phyloP scores from a whole-genome alignment of 2,888 invertebrate species.

The Mythimna albipuncta region DNA sequence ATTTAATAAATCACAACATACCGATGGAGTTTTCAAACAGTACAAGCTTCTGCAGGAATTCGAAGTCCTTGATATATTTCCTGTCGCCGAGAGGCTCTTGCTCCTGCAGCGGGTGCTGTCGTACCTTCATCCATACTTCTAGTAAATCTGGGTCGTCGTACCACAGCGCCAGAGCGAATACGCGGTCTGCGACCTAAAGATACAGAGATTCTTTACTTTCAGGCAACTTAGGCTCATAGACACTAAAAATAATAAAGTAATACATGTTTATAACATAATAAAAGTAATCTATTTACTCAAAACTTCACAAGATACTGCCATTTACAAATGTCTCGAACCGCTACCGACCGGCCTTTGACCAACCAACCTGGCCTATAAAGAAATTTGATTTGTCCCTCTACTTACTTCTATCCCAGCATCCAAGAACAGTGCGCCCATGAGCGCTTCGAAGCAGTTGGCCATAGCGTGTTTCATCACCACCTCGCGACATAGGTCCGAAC shows the following conservation, averaged over 20 bases:
- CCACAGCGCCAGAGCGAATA: constrained; percentile 95
- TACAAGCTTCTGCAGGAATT: constrained; percentile 95
- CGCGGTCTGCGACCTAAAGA: constrained; percentile 94
- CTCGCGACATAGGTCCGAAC: constrained; percentile 99
- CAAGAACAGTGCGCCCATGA: constrained; percentile 99
- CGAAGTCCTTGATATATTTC: constrained; percentile 97
- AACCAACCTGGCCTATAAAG: too few relatives aligned
- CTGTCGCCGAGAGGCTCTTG: constrained; percentile 98
- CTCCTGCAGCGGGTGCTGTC: constrained; percentile 97
- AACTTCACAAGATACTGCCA: neutral
- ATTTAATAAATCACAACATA: constrained; percentile 47
- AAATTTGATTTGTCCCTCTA: constrained; percentile 1
- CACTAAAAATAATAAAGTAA: too few relatives aligned
- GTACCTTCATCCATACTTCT: constrained; percentile 96
- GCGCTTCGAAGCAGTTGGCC: constrained; percentile 99
- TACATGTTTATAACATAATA: too few relatives aligned
- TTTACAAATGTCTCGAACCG: neutral
- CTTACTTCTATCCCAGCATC: constrained; percentile 96
- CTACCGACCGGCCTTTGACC: neutral
- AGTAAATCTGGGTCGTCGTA: constrained; percentile 92
- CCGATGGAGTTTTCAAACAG: constrained; percentile 96
- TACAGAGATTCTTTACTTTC: neutral
- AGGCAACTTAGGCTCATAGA: too few relatives aligned
- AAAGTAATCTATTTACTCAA: neutral
- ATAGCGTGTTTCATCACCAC: constrained; percentile 99